These are phyloP conservation scores for Jordanella pulchra DNA, from an alignment of 2,797 vertebrate species.

Conservation along the genomic window DNA sequence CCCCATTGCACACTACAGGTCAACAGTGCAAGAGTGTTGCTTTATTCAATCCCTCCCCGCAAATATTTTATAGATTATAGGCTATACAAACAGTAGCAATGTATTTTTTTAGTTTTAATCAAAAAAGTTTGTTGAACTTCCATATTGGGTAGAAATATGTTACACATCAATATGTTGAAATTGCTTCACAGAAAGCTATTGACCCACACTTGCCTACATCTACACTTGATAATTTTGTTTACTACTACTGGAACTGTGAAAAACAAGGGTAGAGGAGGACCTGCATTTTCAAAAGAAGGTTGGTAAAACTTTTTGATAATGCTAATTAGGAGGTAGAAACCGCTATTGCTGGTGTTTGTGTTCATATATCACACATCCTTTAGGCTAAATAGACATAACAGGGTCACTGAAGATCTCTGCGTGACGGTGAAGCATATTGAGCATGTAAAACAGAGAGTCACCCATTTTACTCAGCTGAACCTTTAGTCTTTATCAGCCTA, in stretches of 20 bases:
- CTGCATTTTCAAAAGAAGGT: slow-evolving; percentile 21
- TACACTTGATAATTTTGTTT: background rate
- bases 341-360: slow-evolving; percentile 36
- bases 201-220: background rate
- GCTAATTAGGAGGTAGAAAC: slow-evolving; percentile 64
- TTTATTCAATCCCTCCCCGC: no score
- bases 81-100: no score
- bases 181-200: background rate
- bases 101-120: no score
- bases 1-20: no score
- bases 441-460: slow-evolving; percentile 62
- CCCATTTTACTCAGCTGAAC: slow-evolving; percentile 73
- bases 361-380: slow-evolving; percentile 36
- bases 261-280: background rate
- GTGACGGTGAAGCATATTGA: slow-evolving; percentile 55
- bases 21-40: no score
- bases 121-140: no score
- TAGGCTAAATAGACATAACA: slow-evolving; percentile 51
- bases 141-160: no score
- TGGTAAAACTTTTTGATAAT: slow-evolving; percentile 48
- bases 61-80: no score
- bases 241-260: background rate
- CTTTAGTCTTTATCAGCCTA: slow-evolving; percentile 63
- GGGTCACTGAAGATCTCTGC: slow-evolving; percentile 41
- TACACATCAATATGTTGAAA: no score